Conservation (phyloP, 2,888 invertebrate genomes). For the Ophion ellenae region DNA sequence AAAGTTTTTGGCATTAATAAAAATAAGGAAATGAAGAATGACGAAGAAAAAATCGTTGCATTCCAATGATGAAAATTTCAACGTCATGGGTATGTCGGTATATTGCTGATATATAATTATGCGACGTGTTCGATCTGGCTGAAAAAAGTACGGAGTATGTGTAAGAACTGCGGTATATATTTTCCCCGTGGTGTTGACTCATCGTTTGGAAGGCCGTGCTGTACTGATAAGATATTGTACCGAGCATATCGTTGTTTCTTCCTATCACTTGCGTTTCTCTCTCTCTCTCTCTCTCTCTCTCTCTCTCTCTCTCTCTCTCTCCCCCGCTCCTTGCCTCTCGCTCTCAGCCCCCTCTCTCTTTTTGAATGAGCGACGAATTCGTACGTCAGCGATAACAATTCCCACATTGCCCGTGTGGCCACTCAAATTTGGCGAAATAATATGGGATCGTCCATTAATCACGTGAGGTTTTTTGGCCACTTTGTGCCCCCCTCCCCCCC, state of each 20-base stretch:
- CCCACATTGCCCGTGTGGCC: too few species aligned
- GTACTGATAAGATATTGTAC: slow-evolving; percentile 58
- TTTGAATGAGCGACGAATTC: slow-evolving; percentile 13
- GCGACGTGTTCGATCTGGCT: not conserved
- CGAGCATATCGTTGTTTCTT: slow-evolving; percentile 26
- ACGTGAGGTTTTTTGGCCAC: too few species aligned
- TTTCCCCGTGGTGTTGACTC: slow-evolving; percentile 59
- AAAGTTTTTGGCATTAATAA: too few species aligned
- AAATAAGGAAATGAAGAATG: too few species aligned
- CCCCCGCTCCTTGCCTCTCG: too few species aligned
- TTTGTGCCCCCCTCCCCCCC: too few species aligned
- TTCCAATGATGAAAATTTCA: not conserved
- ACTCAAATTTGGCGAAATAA: too few species aligned
- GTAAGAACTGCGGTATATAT: slow-evolving; percentile 31
- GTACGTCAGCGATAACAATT: slow-evolving; percentile 5
- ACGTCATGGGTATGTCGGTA: not conserved
- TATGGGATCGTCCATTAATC: too few species aligned
- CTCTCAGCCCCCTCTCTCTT: too few species aligned
- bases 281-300: slow-evolving; percentile 4
- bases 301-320: not conserved
- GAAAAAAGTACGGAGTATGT: not conserved
- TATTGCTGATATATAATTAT: not conserved
- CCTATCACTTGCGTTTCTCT: not conserved
- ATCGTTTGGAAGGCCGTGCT: slow-evolving; percentile 49
- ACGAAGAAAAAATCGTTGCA: not conserved